These are phyloP conservation scores for Drosophila anceps DNA, from an alignment of 2,888 invertebrate genomes.

Conservation along the genomic window DNA sequence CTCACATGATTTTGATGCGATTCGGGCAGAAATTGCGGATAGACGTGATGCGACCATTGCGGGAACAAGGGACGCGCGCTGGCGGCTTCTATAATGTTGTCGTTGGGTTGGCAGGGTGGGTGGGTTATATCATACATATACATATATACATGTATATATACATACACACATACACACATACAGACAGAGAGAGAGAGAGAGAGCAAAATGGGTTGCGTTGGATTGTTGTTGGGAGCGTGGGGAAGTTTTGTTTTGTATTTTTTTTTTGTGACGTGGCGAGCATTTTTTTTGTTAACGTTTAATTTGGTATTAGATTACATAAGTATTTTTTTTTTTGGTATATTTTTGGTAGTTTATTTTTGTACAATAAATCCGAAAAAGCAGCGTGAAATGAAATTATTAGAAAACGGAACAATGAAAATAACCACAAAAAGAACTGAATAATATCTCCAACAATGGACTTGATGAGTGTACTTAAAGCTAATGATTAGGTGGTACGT, in stretches of 20 bases:
- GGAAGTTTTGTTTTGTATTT: conserved; percentile 7
- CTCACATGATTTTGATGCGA: conserved; percentile 91
- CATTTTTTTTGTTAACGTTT: conserved; percentile 35
- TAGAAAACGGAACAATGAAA: conserved; percentile 82
- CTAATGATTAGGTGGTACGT: conserved; percentile 51
- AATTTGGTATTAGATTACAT: conserved; percentile 49
- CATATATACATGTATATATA: conserved; percentile 32
- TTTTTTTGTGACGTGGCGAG: conserved; percentile 48
- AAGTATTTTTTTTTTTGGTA: conserved; percentile 11
- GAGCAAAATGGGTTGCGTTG: conserved; percentile 23
- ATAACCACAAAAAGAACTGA: conserved; percentile 78
- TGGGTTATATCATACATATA: conserved; percentile 39
- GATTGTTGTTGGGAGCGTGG: conserved; percentile 20
- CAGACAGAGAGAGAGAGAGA: background rate
- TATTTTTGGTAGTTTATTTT: conserved; percentile 32
- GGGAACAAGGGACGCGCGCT: conserved; percentile 92
- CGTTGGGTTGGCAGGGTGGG: background rate
- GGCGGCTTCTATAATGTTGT: conserved; percentile 81
- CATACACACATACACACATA: conserved; percentile 35
- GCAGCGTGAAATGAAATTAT: conserved; percentile 85
- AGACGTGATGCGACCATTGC: conserved; percentile 97
- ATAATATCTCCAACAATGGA: conserved; percentile 72
- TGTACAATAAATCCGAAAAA: conserved; percentile 85
- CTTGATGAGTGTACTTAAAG: conserved; percentile 66
- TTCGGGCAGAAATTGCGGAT: conserved; percentile 96